Conservation (phyloP, 2,888 invertebrate genomes). For the Microctonus hyperodae region DNA sequence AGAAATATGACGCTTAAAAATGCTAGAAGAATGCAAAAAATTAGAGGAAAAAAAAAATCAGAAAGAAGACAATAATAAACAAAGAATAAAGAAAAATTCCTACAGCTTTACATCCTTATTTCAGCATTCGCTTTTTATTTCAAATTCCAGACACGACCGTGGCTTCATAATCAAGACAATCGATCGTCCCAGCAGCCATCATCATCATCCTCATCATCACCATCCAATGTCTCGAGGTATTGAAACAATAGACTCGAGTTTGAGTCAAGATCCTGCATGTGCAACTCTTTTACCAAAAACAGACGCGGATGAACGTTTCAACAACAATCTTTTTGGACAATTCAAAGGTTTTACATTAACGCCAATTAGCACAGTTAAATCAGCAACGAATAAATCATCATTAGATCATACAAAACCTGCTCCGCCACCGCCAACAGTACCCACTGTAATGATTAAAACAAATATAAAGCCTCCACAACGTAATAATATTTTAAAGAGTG, state of each 20-base stretch:
- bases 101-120: conserved; percentile 5
- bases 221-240: conserved; percentile 42
- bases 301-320: conserved; percentile 62
- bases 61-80: too few species aligned
- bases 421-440: conserved; percentile 72
- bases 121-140: conserved; percentile 35
- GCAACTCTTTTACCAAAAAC: conserved; percentile 58
- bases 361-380: conserved; percentile 67
- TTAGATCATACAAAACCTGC: conserved; percentile 67
- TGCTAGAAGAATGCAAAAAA: not conserved
- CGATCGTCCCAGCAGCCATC: conserved; percentile 49
- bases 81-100: conserved; percentile 9
- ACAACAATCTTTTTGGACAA: conserved; percentile 79
- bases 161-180: conserved; percentile 58
- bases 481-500: conserved; percentile 37
- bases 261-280: conserved; percentile 60
- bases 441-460: conserved; percentile 58
- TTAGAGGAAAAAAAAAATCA: not conserved
- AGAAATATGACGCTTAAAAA: not conserved
- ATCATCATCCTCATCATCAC: conserved; percentile 37
- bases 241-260: conserved; percentile 59
- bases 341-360: conserved; percentile 85
- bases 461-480: conserved; percentile 50
- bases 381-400: conserved; percentile 28
- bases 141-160: conserved; percentile 51